phyloP scores from a whole-genome alignment of 2,888 invertebrate genomes.

The Cancer borealis region DNA sequence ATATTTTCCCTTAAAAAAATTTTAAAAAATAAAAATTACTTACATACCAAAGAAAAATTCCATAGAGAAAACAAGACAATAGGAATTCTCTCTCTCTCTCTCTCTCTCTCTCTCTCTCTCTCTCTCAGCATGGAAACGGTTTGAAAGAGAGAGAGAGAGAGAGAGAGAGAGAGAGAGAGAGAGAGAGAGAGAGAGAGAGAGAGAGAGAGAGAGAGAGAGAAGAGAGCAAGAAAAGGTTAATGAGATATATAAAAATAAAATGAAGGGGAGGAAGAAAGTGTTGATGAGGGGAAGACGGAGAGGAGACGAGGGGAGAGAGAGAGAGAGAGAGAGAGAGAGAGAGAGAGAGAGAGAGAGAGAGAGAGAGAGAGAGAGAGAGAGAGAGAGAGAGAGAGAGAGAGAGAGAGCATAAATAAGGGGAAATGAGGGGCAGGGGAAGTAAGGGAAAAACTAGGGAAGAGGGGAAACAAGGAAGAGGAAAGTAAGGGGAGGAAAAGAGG shows the following conservation, averaged over 20 bases:
- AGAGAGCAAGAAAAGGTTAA: too few relatives aligned
- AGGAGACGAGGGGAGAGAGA: not conserved
- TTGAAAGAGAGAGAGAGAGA: too few relatives aligned
- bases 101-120: constrained; percentile 20
- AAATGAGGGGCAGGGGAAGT: not conserved
- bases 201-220: constrained; percentile 37
- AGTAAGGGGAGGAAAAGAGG: not conserved
- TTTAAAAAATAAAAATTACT: too few relatives aligned
- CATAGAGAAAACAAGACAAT: not conserved
- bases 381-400: not conserved
- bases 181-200: constrained; percentile 45
- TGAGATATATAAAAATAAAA: too few relatives aligned
- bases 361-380: not conserved
- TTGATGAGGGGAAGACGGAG: not conserved
- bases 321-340: not conserved
- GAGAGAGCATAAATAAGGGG: not conserved
- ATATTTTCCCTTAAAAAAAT: too few relatives aligned
- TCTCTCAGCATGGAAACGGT: not conserved
- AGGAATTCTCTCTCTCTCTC: not conserved
- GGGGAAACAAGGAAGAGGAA: not conserved
- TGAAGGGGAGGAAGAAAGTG: too few relatives aligned
- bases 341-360: not conserved
- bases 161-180: constrained; percentile 26
- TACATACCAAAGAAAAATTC: too few relatives aligned
- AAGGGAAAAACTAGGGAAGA: not conserved